Conservation (phyloP, 2,113 vertebrate species). For the Lepus timidus region DNA sequence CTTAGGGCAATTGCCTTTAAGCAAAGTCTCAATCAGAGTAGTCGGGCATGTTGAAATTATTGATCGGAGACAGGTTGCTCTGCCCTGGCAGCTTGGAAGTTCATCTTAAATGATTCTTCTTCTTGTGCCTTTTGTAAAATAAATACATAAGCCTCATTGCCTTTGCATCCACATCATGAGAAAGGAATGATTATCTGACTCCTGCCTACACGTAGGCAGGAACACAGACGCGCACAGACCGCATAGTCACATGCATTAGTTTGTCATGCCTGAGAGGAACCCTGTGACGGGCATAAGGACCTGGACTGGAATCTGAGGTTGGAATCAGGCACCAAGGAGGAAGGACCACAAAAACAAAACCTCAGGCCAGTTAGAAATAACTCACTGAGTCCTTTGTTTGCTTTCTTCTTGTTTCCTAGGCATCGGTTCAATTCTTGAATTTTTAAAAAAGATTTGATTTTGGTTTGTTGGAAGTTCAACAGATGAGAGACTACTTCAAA, state of each 20-base stretch:
- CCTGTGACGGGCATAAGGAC: background rate
- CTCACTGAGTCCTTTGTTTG: background rate
- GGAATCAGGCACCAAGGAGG: background rate
- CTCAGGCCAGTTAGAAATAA: background rate
- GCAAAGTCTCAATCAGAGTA: slow-evolving; percentile 5
- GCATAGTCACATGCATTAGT: background rate
- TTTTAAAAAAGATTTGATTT: background rate
- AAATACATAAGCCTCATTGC: slow-evolving; percentile 25
- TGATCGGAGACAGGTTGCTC: slow-evolving; percentile 56
- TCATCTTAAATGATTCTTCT: slow-evolving; percentile 20
- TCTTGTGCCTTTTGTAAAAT: slow-evolving; percentile 36
- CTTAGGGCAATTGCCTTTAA: slow-evolving; percentile 31
- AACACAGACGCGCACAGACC: too few relatives aligned
- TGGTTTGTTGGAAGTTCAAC: background rate
- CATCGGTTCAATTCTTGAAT: background rate
- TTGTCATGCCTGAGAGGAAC: background rate
- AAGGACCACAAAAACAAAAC: background rate
- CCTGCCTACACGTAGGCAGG: too few relatives aligned
- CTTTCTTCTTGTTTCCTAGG: background rate
- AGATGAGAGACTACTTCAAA: background rate
- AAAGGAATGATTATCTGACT: slow-evolving; percentile 6
- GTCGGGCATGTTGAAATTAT: background rate
- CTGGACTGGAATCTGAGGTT: background rate
- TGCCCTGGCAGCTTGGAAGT: slow-evolving; percentile 25
- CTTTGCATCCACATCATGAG: background rate